Conservation (phyloP, 2,888 invertebrate species). For the Cyrtodaria siliqua region DNA sequence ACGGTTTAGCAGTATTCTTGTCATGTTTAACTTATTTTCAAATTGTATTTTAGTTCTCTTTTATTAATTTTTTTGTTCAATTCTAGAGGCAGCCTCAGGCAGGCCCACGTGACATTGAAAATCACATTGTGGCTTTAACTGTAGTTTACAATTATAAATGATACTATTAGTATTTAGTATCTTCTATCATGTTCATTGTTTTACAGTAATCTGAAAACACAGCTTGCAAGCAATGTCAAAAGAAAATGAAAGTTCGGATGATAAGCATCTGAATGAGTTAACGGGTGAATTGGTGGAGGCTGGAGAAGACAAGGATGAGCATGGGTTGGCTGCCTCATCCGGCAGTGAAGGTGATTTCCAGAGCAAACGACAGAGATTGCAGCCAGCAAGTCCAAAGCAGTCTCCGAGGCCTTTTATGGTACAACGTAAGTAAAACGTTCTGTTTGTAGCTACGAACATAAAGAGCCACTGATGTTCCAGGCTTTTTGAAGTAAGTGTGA, state of each 20-base stretch:
- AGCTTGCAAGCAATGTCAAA: slow-evolving; percentile 14
- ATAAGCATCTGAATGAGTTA: slow-evolving; percentile 55
- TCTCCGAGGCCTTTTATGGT: slow-evolving; percentile 62
- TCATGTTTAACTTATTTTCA: no score
- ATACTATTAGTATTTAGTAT: no score
- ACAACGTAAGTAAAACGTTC: slow-evolving; percentile 52
- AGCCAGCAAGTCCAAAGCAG: slow-evolving; percentile 66
- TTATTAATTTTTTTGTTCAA: no score
- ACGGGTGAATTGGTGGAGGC: slow-evolving; percentile 40
- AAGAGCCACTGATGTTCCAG: neutral
- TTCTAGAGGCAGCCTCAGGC: no score
- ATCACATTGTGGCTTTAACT: no score
- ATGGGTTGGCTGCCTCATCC: slow-evolving; percentile 33
- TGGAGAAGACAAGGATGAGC: slow-evolving; percentile 41
- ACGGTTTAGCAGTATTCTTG: no score
- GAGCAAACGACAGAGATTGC: slow-evolving; percentile 67
- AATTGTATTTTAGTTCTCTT: no score
- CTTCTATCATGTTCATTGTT: no score
- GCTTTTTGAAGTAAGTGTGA: no score
- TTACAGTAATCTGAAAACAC: no score
- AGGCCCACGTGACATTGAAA: no score
- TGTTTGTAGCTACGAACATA: neutral
- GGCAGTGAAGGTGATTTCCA: slow-evolving; percentile 60
- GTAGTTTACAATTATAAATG: no score
- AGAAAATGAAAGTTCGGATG: neutral